Base-by-base conservation (phyloP, 2,888 invertebrate genomes). In the Sinopyrophorus schimmeli region DNA sequence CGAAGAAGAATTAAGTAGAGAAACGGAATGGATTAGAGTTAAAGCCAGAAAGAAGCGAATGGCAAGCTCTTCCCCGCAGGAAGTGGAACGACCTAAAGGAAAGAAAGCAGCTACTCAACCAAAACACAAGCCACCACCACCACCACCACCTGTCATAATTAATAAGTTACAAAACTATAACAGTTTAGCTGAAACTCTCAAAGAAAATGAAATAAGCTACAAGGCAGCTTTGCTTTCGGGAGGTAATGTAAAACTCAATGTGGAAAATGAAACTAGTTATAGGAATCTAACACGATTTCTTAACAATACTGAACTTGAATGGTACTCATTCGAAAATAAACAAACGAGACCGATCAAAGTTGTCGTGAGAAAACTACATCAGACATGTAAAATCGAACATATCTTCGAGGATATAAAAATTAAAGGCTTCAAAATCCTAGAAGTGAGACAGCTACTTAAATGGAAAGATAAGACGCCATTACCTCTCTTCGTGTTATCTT, bases 21-120 rank as follows among this genome's bases (percentile, higher is more conserved):
- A 42, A 42, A 42, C 42, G 15, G 42, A 42, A 32, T 42, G 32
- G 17, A 42, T 42, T 24, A 26, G 40, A 27, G 18, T 12, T 40
- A 42, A 42, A 42, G 14, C 21, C 14, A 41, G 12, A 10, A 40
- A 41, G 23, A 41, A 32, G 24, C 31, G 32, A 32, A 42, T 26
- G 24, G 32, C 32, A 32, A 32, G 32, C 17, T 24, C 34, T 24
- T 42, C 32, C 16, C 42, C 26, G 17, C 38, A 26, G 12, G 15
- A 38, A 26, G 17, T 26, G 9, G 16, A 38, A 27, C 26, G 4
- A 10, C 7, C 38, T 27, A 12, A 27, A 38, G 17, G 27, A 9
- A 23, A 12, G 3, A 11, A 28, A 28, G n/a, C 16, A 10, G 16
- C 26, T 26, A 38, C 38, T 27, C 27, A 38, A 27, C 5, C 10